These are phyloP conservation scores for Spermophilus dauricus DNA, from an alignment of 2,113 vertebrate genomes.

Conservation along the genomic window DNA sequence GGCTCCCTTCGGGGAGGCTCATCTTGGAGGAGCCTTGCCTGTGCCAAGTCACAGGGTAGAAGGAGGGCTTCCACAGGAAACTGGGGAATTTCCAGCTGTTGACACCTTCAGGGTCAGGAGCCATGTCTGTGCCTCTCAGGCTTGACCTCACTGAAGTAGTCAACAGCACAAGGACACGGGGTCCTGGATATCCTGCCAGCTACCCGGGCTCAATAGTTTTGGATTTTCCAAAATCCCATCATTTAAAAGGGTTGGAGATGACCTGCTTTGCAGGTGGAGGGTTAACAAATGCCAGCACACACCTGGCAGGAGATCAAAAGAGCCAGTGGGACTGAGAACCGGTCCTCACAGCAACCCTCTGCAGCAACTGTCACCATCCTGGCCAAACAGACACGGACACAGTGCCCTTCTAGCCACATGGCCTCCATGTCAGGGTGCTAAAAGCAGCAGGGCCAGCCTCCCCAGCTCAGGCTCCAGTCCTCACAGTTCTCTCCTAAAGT, in stretches of 20 bases:
- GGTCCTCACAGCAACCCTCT: no score
- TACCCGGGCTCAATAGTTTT: background rate
- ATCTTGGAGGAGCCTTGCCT: accelerated
- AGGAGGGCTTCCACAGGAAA: background rate
- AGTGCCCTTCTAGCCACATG: background rate
- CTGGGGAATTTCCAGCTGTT: background rate
- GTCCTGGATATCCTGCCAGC: background rate
- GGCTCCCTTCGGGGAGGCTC: accelerated
- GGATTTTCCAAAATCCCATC: background rate
- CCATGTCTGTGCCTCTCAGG: accelerated
- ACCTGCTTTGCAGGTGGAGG: background rate
- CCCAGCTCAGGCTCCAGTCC: no score
- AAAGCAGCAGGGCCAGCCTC: background rate
- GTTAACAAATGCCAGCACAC: background rate
- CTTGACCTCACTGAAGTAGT: background rate
- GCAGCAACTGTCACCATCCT: background rate
- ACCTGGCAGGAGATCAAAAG: background rate
- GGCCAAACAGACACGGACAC: accelerated
- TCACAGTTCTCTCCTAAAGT: background rate
- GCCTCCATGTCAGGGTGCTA: background rate
- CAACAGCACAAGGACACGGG: background rate
- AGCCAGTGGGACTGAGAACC: background rate
- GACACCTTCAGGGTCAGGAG: background rate
- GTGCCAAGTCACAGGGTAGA: background rate
- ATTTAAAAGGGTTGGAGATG: background rate